Base-by-base conservation (phyloP, 2,113 vertebrate genomes). In the Misgurnus mizolepis region DNA sequence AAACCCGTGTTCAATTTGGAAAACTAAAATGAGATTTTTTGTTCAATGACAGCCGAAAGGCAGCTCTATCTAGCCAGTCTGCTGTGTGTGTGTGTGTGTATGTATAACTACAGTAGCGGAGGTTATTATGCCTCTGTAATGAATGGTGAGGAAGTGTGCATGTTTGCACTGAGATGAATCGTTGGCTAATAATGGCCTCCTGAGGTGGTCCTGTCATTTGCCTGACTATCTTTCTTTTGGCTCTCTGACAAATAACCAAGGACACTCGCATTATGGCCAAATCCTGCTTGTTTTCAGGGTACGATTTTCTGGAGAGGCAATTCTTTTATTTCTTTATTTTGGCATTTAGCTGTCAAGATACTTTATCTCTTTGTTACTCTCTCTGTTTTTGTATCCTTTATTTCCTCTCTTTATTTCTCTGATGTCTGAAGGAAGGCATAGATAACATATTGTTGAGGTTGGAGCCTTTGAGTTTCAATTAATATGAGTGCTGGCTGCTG, bases 271-370 rank as follows among this genome's bases (percentile, higher is more conserved):
- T 45, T 65, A 55, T 64, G 7, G 67, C 50, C 41, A 45, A 65
- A 47, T 50, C 39, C 50, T 62, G 64, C 43, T 14, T 40, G 22
- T 14, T 40, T 15, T 53, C 67, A 18, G 67, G 61, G 14, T 40
- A 8, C 7, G 58, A 14, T 43, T 69, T 82, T 77, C 12, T 18
- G 68, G 55, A 76, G 56, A 66, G 53, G 71, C 79, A 18, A 81
- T 68, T 75, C 58, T 64, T 72, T 14, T 49, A n/a, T 74, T 75
- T 22, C 14, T 53, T 10, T 15, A 34, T 34, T 34, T 34, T 43
- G 71, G 47, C 72, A 68, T 76, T 81, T 75, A 76, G 62, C 55
- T 76, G 80, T 67, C 79, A 81, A 50, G 56, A 71, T 73, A 40
- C 40, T 27, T 58, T 22, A 22, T 43, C 39, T 34, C 50, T 65